Evolutionary conservation across 2,797 vertebrate genomes (phyloP).

Genomic region (Aeoliscus strigatus): DNA sequence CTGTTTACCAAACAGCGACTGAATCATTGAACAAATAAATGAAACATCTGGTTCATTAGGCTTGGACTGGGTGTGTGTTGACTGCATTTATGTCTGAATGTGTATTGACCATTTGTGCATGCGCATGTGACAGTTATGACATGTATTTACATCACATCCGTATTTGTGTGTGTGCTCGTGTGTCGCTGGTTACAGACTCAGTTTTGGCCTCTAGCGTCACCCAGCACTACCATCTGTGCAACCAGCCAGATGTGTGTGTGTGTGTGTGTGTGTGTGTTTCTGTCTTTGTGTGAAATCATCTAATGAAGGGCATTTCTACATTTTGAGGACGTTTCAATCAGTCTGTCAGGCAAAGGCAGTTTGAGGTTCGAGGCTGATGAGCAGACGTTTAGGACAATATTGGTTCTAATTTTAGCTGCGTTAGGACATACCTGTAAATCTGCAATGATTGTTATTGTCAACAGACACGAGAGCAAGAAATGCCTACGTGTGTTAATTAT

Average conservation of each 20-base stretch:
- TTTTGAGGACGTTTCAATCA: no score
- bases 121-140: conserved; percentile 4
- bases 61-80: conserved; percentile 9
- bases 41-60: conserved; percentile 28
- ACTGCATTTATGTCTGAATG: not conserved
- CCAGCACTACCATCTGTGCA: conserved; percentile 58
- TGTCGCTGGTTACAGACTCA: conserved; percentile 28
- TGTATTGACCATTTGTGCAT: conserved; percentile 3
- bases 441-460: no score
- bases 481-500: no score
- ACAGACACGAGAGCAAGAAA: no score
- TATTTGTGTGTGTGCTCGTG: conserved; percentile 19
- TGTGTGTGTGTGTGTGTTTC: no score
- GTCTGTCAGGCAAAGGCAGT: no score
- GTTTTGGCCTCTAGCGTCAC: conserved; percentile 53
- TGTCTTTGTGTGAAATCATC: conserved; percentile 19
- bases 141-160: no score
- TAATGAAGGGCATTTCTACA: no score
- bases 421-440: no score
- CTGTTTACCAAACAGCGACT: conserved; percentile 26
- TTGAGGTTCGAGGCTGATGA: no score
- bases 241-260: conserved; percentile 25
- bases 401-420: no score
- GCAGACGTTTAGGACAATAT: no score
- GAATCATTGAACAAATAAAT: conserved; percentile 35